phyloP scores from a whole-genome alignment of 2,888 invertebrate species.

The Sisyra terminalis region DNA sequence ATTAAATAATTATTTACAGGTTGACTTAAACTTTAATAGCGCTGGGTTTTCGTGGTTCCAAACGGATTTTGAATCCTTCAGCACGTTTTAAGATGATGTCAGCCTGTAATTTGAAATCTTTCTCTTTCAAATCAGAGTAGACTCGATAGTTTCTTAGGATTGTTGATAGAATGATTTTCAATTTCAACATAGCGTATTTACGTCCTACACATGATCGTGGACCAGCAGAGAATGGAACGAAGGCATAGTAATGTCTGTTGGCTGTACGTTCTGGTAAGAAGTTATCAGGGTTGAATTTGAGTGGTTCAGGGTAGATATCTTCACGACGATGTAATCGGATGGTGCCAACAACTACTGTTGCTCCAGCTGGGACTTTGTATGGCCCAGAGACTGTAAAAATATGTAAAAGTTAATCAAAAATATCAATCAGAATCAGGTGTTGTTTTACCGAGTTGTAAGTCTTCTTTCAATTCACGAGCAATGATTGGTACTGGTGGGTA shows the following conservation, averaged over 20 bases:
- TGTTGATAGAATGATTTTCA: constrained; percentile 56
- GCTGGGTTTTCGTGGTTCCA: constrained; percentile 42
- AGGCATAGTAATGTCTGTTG: constrained; percentile 62
- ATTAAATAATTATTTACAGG: too few relatives aligned
- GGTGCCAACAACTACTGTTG: constrained; percentile 49
- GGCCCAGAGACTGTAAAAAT: constrained; percentile 36
- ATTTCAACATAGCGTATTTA: constrained; percentile 63
- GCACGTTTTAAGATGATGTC: constrained; percentile 59
- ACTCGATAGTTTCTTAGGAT: constrained; percentile 51
- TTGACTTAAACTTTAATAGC: too few relatives aligned
- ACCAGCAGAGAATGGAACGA: constrained; percentile 66
- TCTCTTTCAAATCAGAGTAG: constrained; percentile 42
- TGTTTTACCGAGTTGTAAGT: constrained; percentile 43
- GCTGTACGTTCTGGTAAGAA: constrained; percentile 60
- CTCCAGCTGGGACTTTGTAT: constrained; percentile 48
- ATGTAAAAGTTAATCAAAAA: constrained; percentile 3
- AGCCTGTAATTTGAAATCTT: constrained; percentile 48
- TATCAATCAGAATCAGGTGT: not conserved
- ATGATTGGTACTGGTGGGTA: constrained; percentile 70
- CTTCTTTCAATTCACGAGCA: constrained; percentile 50
- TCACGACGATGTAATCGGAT: constrained; percentile 49
- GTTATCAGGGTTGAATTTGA: constrained; percentile 61
- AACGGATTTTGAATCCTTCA: constrained; percentile 54
- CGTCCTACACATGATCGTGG: constrained; percentile 67
- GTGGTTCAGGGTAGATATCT: constrained; percentile 49